Percentiles rank a stretch among this genome's conserved stretches.
Evolutionary conservation across 2,113 vertebrate species (phyloP).

Genomic region (Alexandromys fortis): DNA sequence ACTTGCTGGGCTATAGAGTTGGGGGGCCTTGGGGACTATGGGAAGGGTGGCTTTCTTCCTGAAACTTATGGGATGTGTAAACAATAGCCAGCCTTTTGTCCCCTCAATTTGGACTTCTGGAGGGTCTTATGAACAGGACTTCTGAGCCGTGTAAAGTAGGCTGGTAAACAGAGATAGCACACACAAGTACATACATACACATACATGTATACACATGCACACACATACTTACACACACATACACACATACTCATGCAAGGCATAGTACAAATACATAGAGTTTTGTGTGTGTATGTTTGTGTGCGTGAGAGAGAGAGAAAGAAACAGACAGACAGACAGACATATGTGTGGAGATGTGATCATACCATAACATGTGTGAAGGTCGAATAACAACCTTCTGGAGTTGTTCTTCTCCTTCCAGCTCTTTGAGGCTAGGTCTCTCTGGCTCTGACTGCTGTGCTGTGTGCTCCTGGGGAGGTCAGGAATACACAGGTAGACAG

Average conservation of each 20-base stretch:
- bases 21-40: slow-evolving; percentile 15
- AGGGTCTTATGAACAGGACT: neutral
- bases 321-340: no score
- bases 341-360: neutral
- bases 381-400: neutral
- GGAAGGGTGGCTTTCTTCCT: slow-evolving; percentile 73
- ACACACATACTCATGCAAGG: neutral
- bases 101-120: neutral
- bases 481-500: no score
- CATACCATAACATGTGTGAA: neutral
- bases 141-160: neutral
- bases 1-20: neutral
- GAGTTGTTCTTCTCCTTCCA: no score
- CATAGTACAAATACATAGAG: no score
- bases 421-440: neutral
- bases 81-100: slow-evolving; percentile 35
- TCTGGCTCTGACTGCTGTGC: no score
- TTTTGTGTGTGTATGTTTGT: neutral
- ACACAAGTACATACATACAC: neutral
- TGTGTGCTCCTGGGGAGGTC: neutral
- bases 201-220: no score
- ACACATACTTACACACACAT: neutral
- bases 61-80: slow-evolving; percentile 50
- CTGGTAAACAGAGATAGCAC: neutral
- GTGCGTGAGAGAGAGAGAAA: no score